Conservation (phyloP, 2,888 invertebrate species). For the Melieria picta region DNA sequence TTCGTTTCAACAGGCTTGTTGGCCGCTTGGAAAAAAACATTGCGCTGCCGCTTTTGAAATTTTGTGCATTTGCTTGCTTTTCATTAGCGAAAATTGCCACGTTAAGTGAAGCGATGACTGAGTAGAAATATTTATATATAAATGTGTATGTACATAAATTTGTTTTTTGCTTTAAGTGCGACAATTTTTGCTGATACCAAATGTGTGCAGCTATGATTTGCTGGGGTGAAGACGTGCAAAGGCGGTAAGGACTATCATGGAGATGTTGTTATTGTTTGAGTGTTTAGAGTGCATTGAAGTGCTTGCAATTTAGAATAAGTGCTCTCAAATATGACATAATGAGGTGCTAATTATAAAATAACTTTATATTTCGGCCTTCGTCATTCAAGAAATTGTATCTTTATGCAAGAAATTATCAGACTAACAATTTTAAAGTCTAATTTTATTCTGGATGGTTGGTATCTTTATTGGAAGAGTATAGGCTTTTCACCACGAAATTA, state of each 20-base stretch:
- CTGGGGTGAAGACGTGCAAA: background rate
- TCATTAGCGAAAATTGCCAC: slow-evolving; percentile 54
- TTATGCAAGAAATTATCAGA: too few relatives aligned
- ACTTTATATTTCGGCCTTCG: too few relatives aligned
- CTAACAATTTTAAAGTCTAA: background rate
- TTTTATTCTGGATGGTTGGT: background rate
- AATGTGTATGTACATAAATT: background rate
- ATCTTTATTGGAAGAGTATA: background rate
- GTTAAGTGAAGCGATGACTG: slow-evolving; percentile 38
- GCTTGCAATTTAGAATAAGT: background rate
- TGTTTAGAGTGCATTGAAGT: background rate
- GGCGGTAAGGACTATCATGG: background rate
- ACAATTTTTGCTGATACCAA: background rate
- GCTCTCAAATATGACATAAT: background rate
- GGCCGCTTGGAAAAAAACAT: background rate
- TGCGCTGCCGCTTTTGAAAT: background rate
- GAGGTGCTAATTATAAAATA: too few relatives aligned
- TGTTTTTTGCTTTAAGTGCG: background rate
- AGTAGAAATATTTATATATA: background rate
- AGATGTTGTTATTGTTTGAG: background rate
- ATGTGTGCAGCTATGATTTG: background rate
- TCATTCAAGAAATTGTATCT: too few relatives aligned
- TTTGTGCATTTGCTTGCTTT: slow-evolving; percentile 42
- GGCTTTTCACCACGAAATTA: background rate
- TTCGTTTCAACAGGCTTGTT: background rate